Conservation (phyloP, 1,140 invertebrate genomes). For the Drosophila erecta region DNA sequence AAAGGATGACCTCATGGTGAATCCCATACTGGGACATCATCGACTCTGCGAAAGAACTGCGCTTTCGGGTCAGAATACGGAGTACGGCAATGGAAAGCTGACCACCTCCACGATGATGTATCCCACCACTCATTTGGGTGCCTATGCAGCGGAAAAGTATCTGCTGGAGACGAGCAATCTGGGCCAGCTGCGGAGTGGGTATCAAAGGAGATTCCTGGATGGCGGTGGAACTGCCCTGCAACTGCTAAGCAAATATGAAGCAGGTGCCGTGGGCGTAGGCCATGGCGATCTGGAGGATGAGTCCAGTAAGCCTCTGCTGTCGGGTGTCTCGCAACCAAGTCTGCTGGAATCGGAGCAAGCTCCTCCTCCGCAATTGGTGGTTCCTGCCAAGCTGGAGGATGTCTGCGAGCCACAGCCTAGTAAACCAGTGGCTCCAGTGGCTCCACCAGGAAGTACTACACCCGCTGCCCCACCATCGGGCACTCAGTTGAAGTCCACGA, state of each 20-base stretch:
- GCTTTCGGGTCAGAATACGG: neutral
- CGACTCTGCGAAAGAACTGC: conserved; percentile 86
- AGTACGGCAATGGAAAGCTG: conserved; percentile 48
- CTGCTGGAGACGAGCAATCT: conserved; percentile 72
- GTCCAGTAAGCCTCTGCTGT: conserved; percentile 63
- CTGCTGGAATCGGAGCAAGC: conserved; percentile 43
- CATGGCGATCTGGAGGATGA: conserved; percentile 68
- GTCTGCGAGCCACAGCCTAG: conserved; percentile 54
- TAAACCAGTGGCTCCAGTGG: conserved; percentile 28
- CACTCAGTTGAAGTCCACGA: conserved; percentile 67
- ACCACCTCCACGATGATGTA: conserved; percentile 73
- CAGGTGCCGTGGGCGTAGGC: neutral
- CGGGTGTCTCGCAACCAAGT: conserved; percentile 60
- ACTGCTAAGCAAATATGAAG: conserved; percentile 52
- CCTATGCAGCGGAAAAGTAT: conserved; percentile 76
- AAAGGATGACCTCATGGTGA: conserved; percentile 85
- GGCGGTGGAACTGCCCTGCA: conserved; percentile 77
- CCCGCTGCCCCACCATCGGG: conserved; percentile 16
- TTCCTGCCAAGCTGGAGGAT: conserved; percentile 58
- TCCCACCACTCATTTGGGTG: conserved; percentile 67
- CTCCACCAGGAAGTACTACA: conserved; percentile 2
- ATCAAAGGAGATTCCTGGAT: conserved; percentile 71
- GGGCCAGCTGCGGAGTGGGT: conserved; percentile 55
- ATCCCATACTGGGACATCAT: conserved; percentile 87
- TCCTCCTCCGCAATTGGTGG: conserved; percentile 2